Conservation (phyloP, 2,113 vertebrate species). For the Sphaerodactylus townsendi region DNA sequence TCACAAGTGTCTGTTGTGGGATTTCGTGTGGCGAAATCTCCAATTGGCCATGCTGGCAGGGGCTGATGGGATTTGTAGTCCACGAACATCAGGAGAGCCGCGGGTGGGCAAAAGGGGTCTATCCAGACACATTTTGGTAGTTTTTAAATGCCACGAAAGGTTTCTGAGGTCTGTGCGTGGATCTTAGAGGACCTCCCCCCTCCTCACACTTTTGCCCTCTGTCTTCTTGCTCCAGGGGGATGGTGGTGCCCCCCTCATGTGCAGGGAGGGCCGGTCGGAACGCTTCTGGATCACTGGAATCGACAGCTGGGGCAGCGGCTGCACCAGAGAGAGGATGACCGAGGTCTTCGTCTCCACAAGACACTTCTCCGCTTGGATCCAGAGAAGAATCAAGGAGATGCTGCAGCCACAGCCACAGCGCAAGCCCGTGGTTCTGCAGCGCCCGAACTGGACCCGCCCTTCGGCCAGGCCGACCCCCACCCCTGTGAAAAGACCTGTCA, state of each 20-base stretch:
- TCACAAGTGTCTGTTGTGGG: too few species aligned
- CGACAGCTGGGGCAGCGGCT: not conserved
- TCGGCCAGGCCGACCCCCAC: too few species aligned
- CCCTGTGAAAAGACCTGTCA: too few species aligned
- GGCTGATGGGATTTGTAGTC: too few species aligned
- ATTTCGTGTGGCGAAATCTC: too few species aligned
- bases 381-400: not conserved
- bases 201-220: not conserved
- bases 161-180: too few species aligned
- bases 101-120: too few species aligned
- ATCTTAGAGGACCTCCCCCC: not conserved
- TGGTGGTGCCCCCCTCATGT: slow-evolving; percentile 9
- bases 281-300: slow-evolving; percentile 11
- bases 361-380: not conserved
- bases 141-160: too few species aligned
- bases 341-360: not conserved
- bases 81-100: too few species aligned
- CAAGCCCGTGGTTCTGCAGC: not conserved
- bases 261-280: not conserved
- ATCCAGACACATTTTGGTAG: too few species aligned
- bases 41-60: too few species aligned
- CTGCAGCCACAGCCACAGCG: not conserved
- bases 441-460: too few species aligned
- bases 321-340: fast-evolving
- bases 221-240: not conserved